Base-by-base conservation (phyloP, 2,113 vertebrate genomes). In the Amazona vittata region DNA sequence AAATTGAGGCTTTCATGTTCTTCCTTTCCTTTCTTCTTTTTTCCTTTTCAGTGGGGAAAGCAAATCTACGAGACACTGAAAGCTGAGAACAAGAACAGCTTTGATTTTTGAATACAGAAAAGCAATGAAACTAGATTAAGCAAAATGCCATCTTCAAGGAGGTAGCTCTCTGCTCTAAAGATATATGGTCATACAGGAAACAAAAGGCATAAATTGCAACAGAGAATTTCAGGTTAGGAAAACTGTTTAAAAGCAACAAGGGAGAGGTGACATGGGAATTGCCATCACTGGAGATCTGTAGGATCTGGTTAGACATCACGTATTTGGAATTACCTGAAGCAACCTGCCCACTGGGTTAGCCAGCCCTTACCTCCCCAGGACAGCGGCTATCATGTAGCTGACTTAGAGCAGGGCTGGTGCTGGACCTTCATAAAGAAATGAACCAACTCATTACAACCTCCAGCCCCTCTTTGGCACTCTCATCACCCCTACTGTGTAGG, bases 151-250 rank as follows among this genome's bases (percentile, higher is more conserved):
- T 7, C 35, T 22, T 64, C 62, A 37, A 88, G 43, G 9, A 14
- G 2, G 3, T 50, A 44, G 16, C 7, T 60, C 19, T 10, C 3
- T 65, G 7, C 35, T 76, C 7, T 50, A 46, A 22, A 78, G 28
- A 33, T 18, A 37, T 15, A 13, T 0, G 0, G 47, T 41, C 25
- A 31, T 16, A 18, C 3, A 50, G 35, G 11, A 57, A 78, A 79
- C 25, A 50, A 88, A 76, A 76, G 16, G 15, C n/a, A 85, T 24
- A 63, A 64, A 75, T 6, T 63, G n/a, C 16, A 84, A 53, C 5
- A 35, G 76, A 57, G 21, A 52, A 50, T 49, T 82, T 78, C 50
- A 71, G 25, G 19, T 70, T 29, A 67, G 50, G 22, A 74, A 86
- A 33, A 28, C 10, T 8, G 3, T 28, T 71, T 84, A 44, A n/a